Evolutionary conservation across 2,113 vertebrate genomes (phyloP).

Genomic region (Aegotheles bennettii): DNA sequence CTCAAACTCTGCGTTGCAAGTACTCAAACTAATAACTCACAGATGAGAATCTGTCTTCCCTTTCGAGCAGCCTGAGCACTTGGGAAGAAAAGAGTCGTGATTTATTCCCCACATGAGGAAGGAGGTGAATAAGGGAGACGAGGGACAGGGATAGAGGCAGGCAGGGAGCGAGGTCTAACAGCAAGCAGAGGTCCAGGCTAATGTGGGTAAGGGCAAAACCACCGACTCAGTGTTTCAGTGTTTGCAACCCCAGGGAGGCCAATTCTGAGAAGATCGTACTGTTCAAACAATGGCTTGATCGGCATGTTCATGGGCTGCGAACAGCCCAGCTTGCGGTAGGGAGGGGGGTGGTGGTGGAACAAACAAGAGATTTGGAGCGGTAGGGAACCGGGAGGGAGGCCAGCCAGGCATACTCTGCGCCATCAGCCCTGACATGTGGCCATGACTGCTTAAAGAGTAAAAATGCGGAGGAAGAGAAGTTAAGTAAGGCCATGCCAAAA

Average conservation of each 20-base stretch:
- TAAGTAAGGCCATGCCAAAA: not conserved
- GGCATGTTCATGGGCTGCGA: not conserved
- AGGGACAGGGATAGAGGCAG: not conserved
- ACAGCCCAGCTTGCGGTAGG: not conserved
- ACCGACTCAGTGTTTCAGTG: not conserved
- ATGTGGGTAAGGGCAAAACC: not conserved
- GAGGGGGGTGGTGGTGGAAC: not conserved
- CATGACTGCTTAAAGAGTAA: not conserved
- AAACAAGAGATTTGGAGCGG: not conserved
- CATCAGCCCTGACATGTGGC: not conserved
- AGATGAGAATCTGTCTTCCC: not conserved
- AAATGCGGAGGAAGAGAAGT: not conserved
- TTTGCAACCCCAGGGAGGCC: not conserved
- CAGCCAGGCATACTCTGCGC: not conserved
- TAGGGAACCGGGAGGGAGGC: not conserved
- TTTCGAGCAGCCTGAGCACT: not conserved
- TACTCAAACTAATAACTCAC: not conserved
- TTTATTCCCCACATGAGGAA: not conserved
- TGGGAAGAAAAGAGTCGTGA: not conserved
- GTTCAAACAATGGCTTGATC: not conserved
- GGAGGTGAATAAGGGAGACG: accelerated
- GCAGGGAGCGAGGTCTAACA: not conserved
- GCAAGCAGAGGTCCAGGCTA: not conserved
- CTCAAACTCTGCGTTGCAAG: accelerated
- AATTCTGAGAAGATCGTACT: not conserved